A percentile compares a stretch with the other conserved stretches of the same genome.
phyloP scores from a whole-genome alignment of 2,797 vertebrate species.

The Rallus crepitans region DNA sequence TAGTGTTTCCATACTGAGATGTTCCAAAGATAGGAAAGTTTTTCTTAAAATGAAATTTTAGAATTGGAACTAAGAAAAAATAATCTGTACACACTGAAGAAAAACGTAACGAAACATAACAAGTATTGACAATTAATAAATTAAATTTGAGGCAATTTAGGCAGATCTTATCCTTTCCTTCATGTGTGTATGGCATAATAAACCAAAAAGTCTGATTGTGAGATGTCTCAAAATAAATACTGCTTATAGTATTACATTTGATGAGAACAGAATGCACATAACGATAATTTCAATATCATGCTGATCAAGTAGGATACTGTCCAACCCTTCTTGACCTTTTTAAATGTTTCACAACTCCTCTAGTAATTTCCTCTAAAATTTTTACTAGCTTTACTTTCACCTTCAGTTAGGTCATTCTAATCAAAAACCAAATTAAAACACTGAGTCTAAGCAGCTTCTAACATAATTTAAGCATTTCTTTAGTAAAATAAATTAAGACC shows the following conservation, averaged over 20 bases:
- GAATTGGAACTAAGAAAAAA: background rate
- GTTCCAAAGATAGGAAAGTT: background rate
- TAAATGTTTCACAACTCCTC: constrained; percentile 3
- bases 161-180: background rate
- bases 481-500: background rate
- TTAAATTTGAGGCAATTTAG: background rate
- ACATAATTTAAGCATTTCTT: background rate
- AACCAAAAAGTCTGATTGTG: background rate
- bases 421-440: background rate
- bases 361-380: background rate
- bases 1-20: background rate
- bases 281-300: background rate
- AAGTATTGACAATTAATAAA: background rate
- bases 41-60: background rate
- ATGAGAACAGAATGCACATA: background rate
- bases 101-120: background rate
- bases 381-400: background rate
- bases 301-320: background rate
- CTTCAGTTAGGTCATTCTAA: background rate
- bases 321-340: background rate
- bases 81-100: background rate
- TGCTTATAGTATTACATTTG: background rate
- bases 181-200: rapidly evolving
- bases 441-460: background rate
- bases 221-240: background rate